phyloP scores from a whole-genome alignment of 30 jellyfish, hydroid and myxozoan species.

The Aurelia aurita region DNA sequence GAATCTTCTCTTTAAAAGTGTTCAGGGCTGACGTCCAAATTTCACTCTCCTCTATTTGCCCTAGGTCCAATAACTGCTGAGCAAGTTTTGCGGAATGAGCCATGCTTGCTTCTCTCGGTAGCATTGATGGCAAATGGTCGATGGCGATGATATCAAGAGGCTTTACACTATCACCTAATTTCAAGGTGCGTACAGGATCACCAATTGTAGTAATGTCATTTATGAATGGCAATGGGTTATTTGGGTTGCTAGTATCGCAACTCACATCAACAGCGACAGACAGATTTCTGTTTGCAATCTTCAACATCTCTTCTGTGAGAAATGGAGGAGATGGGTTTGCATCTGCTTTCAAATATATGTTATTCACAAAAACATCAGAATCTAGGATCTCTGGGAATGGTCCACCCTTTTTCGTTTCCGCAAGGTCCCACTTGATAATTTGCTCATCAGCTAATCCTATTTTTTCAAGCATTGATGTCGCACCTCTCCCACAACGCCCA shows the following conservation, averaged over 20 bases:
- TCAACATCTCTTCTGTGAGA: conserved; percentile 37
- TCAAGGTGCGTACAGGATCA: conserved; percentile 46
- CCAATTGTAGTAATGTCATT: conserved; percentile 58
- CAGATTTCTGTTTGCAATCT: conserved; percentile 29
- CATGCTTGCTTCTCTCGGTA: conserved; percentile 71
- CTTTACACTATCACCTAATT: conserved; percentile 33
- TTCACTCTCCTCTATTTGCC: conserved; percentile 51
- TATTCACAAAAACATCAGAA: conserved; percentile 66
- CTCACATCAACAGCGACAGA: conserved; percentile 82
- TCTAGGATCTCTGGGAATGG: conserved; percentile 68
- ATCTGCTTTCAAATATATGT: conserved; percentile 41
- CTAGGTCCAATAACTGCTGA: conserved; percentile 44
- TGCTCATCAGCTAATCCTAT: conserved; percentile 61
- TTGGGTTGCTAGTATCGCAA: conserved; percentile 79
- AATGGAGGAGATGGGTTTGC: conserved; percentile 54
- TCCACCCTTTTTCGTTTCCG: conserved; percentile 70
- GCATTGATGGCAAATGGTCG: conserved; percentile 78
- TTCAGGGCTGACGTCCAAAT: conserved; percentile 68
- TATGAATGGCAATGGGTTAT: conserved; percentile 69
- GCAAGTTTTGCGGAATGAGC: conserved; percentile 56
- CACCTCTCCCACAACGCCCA: conserved; percentile 87
- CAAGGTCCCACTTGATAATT: conserved; percentile 62
- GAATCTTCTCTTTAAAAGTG: conserved; percentile 41
- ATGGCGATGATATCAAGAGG: conserved; percentile 62
- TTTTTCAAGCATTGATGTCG: conserved; percentile 52